Percentiles rank a stretch among this genome's conserved stretches.
Conservation (phyloP, 2,888 invertebrate species). For the Cenopis cana region DNA sequence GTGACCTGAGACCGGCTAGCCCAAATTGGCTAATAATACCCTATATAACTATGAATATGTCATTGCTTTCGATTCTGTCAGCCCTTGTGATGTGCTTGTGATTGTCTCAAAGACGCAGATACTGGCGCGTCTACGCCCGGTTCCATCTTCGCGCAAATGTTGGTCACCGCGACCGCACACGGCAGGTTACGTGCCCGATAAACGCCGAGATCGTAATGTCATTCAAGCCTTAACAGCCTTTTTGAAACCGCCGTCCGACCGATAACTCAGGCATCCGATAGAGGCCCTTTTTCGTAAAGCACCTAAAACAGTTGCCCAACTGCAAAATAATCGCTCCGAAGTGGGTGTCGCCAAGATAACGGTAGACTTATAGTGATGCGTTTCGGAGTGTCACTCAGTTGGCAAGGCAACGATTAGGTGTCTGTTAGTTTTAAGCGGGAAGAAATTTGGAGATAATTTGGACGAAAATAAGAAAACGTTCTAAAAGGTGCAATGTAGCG, state of each 20-base stretch:
- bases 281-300: constrained; percentile 66
- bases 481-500: not conserved
- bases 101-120: not conserved
- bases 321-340: constrained; percentile 61
- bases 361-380: constrained; percentile 61
- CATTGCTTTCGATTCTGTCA: too few relatives aligned
- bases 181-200: constrained; percentile 66
- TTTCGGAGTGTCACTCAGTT: constrained; percentile 45
- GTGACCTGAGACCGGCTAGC: too few relatives aligned
- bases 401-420: constrained; percentile 2
- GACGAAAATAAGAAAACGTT: not conserved
- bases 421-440: constrained; percentile 8
- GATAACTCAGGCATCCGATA: constrained; percentile 65
- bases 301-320: constrained; percentile 71
- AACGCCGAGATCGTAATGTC: constrained; percentile 61
- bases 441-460: not conserved
- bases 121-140: constrained; percentile 45
- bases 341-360: constrained; percentile 67
- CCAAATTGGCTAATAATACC: too few relatives aligned
- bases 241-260: constrained; percentile 56
- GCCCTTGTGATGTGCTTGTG: too few relatives aligned
- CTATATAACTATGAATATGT: too few relatives aligned
- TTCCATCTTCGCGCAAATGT: constrained; percentile 54
- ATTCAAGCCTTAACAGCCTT: constrained; percentile 65
- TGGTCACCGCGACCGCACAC: constrained; percentile 59